Conservation (phyloP, 2,797 vertebrate species). For the Rhincodon typus region DNA sequence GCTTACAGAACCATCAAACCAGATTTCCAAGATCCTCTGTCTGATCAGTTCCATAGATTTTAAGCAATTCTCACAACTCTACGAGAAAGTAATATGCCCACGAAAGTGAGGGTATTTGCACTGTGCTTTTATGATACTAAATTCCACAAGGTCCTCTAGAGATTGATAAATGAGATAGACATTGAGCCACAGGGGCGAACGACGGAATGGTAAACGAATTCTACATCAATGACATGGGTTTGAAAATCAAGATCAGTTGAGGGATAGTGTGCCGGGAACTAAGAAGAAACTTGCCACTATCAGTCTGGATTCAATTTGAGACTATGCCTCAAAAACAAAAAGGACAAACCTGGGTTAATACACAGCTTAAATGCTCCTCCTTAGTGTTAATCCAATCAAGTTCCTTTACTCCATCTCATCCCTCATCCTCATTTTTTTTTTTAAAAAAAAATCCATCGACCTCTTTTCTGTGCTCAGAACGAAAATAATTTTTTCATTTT, state of each 20-base stretch:
- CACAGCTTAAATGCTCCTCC: background rate
- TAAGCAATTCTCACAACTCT: background rate
- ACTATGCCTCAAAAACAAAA: background rate
- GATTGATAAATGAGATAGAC: background rate
- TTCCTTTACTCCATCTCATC: background rate
- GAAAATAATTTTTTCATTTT: background rate
- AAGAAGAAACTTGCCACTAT: background rate
- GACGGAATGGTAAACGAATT: background rate
- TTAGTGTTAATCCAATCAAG: background rate
- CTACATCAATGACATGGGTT: background rate
- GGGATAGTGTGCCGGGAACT: background rate
- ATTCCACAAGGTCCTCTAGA: background rate
- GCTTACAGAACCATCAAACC: background rate
- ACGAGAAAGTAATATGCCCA: background rate
- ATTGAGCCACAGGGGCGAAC: background rate
- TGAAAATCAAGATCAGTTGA: background rate
- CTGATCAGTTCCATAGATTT: background rate
- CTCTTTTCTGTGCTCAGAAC: background rate
- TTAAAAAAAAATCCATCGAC: background rate
- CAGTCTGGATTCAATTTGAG: background rate
- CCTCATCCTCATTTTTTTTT: background rate
- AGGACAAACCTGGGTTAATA: background rate
- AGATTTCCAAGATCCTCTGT: background rate
- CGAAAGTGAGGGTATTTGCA: background rate
- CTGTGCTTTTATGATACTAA: background rate